Evolutionary conservation across 2,888 invertebrate genomes (phyloP).

Genomic region (Pandemis corylana): DNA sequence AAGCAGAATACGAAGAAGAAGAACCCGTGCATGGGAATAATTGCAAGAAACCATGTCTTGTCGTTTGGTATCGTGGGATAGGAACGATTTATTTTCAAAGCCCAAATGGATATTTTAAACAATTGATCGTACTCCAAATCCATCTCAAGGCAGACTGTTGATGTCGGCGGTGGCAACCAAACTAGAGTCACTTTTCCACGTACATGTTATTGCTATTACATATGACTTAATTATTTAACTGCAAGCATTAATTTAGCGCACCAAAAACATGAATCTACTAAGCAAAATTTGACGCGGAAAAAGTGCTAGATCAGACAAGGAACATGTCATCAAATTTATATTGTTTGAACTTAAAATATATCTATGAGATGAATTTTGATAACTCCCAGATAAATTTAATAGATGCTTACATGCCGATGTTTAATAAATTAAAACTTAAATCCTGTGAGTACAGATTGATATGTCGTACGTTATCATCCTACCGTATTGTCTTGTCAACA

Average conservation of each 20-base stretch:
- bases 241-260: conserved; percentile 21
- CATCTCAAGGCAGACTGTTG: background rate
- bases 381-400: too few species aligned
- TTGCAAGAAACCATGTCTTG: conserved; percentile 12
- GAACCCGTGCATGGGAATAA: background rate
- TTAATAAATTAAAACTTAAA: too few species aligned
- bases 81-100: conserved; percentile 36
- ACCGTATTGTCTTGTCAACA: too few species aligned
- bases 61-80: conserved; percentile 30
- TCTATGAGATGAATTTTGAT: too few species aligned
- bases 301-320: background rate
- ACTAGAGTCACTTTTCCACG: background rate
- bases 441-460: too few species aligned
- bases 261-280: conserved; percentile 16
- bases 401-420: too few species aligned
- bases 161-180: background rate
- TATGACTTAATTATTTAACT: conserved; percentile 26
- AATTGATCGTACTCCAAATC: conserved; percentile 32
- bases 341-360: too few species aligned
- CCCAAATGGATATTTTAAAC: conserved; percentile 35
- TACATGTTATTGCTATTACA: conserved; percentile 7
- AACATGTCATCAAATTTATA: too few species aligned
- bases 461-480: too few species aligned
- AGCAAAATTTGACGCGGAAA: background rate
- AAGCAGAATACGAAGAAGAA: conserved; percentile 13